A percentile compares a stretch with the other conserved stretches of the same genome.
Conservation (phyloP, 2,888 invertebrate species). For the Malachius bipustulatus region DNA sequence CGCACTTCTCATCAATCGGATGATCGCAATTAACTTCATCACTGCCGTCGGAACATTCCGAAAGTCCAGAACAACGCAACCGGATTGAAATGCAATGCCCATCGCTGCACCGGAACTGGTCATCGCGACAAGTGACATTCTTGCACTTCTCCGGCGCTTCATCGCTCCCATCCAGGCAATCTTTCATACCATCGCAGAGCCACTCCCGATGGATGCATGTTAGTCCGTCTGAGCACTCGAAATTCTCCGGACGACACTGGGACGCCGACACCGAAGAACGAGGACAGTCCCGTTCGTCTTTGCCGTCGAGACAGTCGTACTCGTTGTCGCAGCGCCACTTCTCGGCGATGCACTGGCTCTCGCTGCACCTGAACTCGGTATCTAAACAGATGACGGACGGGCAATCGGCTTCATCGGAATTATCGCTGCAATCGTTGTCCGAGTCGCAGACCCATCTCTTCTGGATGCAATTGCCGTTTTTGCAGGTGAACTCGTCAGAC, state of each 20-base stretch:
- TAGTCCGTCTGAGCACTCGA: no score
- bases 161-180: conserved; percentile 57
- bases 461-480: conserved; percentile 72
- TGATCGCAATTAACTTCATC: conserved; percentile 74
- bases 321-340: conserved; percentile 79
- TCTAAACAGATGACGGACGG: conserved; percentile 53
- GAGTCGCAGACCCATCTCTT: conserved; percentile 71
- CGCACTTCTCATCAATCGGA: background rate
- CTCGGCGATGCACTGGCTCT: conserved; percentile 60
- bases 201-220: conserved; percentile 58
- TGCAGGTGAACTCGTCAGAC: conserved; percentile 78
- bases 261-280: no score
- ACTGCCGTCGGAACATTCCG: conserved; percentile 73
- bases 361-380: conserved; percentile 59
- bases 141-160: conserved; percentile 42
- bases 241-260: no score
- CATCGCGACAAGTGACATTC: conserved; percentile 34
- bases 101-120: conserved; percentile 40
- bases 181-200: conserved; percentile 58
- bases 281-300: conserved; percentile 58
- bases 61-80: conserved; percentile 67
- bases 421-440: conserved; percentile 73
- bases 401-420: conserved; percentile 65
- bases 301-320: conserved; percentile 64
- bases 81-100: conserved; percentile 57